phyloP scores from a whole-genome alignment of 2,888 invertebrate genomes.

The Tanaodytes sp. region DNA sequence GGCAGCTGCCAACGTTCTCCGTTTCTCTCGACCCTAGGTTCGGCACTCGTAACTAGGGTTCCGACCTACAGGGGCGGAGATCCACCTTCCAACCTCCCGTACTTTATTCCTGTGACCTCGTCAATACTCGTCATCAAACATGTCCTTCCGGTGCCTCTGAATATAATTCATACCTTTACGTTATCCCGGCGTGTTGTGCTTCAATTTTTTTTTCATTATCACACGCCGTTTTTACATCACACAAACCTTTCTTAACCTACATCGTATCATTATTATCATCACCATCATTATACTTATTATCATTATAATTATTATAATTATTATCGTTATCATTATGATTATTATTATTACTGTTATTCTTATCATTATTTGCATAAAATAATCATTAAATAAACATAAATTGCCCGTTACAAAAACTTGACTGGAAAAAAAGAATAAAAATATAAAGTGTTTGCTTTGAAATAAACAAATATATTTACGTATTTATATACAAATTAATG shows the following conservation, averaged over 20 bases:
- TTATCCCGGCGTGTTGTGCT: slow-evolving; percentile 37
- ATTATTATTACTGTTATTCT: too few species aligned
- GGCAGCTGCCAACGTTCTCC: slow-evolving; percentile 51
- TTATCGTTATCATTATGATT: too few species aligned
- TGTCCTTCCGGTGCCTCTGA: slow-evolving; percentile 49
- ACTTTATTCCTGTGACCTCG: slow-evolving; percentile 58
- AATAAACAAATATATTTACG: too few species aligned
- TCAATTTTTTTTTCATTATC: slow-evolving; percentile 29
- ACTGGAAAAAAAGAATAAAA: too few species aligned
- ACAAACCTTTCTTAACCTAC: slow-evolving; percentile 21
- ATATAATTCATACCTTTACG: slow-evolving; percentile 32
- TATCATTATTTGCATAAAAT: too few species aligned
- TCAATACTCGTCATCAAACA: slow-evolving; percentile 48
- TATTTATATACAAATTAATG: too few species aligned
- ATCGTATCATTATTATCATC: not conserved
- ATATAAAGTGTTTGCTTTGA: too few species aligned
- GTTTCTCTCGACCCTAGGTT: slow-evolving; percentile 71
- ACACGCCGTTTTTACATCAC: slow-evolving; percentile 18
- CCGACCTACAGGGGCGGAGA: slow-evolving; percentile 71
- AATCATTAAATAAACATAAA: too few species aligned
- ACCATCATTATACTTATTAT: too few species aligned
- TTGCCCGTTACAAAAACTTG: too few species aligned
- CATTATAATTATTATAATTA: too few species aligned
- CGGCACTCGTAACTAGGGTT: slow-evolving; percentile 74
- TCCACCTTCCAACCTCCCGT: slow-evolving; percentile 70